phyloP scores from a whole-genome alignment of 2,113 vertebrate genomes.

The Dendropsophus ebraccatus region DNA sequence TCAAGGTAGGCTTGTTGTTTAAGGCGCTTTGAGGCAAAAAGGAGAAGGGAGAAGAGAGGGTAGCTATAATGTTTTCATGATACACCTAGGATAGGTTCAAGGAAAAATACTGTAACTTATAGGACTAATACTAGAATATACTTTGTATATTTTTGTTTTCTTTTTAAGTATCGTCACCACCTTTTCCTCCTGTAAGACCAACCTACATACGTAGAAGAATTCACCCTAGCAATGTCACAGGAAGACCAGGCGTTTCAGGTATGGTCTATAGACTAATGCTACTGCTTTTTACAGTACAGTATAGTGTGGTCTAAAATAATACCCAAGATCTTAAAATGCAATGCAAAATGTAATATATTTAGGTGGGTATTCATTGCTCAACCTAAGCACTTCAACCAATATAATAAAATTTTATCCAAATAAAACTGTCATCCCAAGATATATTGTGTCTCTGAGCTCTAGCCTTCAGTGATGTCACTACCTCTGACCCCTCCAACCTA shows the following conservation, averaged over 20 bases:
- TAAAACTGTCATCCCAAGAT: too few relatives aligned
- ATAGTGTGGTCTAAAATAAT: neutral
- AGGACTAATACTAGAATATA: neutral
- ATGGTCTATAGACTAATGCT: neutral
- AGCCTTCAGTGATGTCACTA: too few relatives aligned
- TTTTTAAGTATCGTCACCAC: slow-evolving; percentile 61
- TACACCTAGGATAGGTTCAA: neutral
- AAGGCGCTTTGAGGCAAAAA: too few relatives aligned
- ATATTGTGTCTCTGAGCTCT: too few relatives aligned
- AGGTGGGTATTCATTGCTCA: too few relatives aligned
- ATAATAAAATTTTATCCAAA: too few relatives aligned
- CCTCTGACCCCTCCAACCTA: too few relatives aligned
- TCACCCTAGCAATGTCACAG: slow-evolving; percentile 72
- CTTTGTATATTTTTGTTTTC: neutral
- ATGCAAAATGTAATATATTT: too few relatives aligned
- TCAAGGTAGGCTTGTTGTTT: too few relatives aligned
- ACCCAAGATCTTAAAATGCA: too few relatives aligned
- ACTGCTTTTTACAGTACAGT: neutral
- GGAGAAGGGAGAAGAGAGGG: too few relatives aligned
- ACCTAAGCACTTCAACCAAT: too few relatives aligned
- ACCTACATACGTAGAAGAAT: slow-evolving; percentile 71
- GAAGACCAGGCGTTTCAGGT: slow-evolving; percentile 78
- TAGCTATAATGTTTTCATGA: neutral
- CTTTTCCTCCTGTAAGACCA: slow-evolving; percentile 67
- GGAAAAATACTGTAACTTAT: neutral